These are phyloP conservation scores for Apamea sordens DNA, from an alignment of 2,888 invertebrate species.

Conservation along the genomic window DNA sequence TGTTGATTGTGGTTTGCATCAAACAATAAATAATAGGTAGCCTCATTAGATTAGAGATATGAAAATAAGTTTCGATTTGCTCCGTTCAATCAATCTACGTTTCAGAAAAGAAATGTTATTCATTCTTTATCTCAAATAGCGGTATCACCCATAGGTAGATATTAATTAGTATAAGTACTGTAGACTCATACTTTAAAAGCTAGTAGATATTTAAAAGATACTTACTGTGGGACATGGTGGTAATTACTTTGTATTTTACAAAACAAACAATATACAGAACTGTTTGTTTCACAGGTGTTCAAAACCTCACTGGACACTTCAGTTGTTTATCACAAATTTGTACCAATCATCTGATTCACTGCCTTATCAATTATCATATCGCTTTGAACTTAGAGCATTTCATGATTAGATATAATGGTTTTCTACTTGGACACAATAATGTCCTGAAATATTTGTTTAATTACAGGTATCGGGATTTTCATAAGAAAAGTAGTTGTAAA, in stretches of 20 bases:
- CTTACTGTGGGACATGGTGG: constrained; percentile 73
- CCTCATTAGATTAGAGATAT: neutral
- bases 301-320: constrained; percentile 57
- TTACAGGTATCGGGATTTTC: constrained; percentile 23
- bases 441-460: constrained; percentile 35
- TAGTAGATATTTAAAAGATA: constrained; percentile 28
- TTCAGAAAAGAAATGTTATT: neutral
- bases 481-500: neutral
- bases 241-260: constrained; percentile 14
- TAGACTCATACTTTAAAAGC: neutral
- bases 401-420: constrained; percentile 71
- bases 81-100: constrained; percentile 5
- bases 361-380: constrained; percentile 68
- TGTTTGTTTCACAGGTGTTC: constrained; percentile 52
- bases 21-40: neutral
- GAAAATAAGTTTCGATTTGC: neutral
- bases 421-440: constrained; percentile 27
- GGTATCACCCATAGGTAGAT: neutral
- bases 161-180: too few species aligned
- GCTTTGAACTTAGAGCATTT: constrained; percentile 65
- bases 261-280: constrained; percentile 46
- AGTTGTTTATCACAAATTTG: constrained; percentile 70
- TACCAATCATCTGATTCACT: constrained; percentile 70
- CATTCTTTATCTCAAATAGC: constrained; percentile 5
- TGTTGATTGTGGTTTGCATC: neutral